Evolutionary conservation across 1,140 invertebrate species (phyloP).

Genomic region (Scaptomyza hsui): DNA sequence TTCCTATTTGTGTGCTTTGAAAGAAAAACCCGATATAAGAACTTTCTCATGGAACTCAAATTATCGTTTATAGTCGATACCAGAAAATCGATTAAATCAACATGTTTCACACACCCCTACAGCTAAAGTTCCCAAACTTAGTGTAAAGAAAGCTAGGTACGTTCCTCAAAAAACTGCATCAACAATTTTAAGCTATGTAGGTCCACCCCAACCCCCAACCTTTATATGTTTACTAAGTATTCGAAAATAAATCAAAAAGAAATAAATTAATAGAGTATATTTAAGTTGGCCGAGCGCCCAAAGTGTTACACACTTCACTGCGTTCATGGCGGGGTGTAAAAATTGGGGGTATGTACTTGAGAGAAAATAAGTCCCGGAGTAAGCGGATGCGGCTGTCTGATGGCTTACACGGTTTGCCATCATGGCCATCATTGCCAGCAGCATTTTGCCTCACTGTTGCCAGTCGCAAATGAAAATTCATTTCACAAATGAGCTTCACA

Average conservation of each 20-base stretch:
- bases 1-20: no score
- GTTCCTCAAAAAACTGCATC: no score
- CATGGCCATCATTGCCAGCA: constrained; percentile 14
- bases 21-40: no score
- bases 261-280: constrained; percentile 56
- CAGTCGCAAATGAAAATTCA: constrained; percentile 45
- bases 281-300: constrained; percentile 54
- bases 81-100: no score
- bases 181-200: no score
- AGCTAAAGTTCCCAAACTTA: no score
- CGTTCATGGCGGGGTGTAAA: constrained; percentile 25
- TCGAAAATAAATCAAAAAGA: background rate
- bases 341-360: constrained; percentile 3
- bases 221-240: no score
- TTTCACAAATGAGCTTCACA: constrained; percentile 46
- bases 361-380: background rate
- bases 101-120: no score
- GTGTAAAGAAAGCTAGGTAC: no score
- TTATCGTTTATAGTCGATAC: no score
- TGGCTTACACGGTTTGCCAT: constrained; percentile 11
- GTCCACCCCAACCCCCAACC: no score
- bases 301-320: constrained; percentile 76
- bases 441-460: constrained; percentile 2
- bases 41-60: no score
- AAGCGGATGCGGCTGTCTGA: constrained; percentile 19